Evolutionary conservation across 2,888 invertebrate species (phyloP), one percentile per base, ranked within the genome.

Genomic region (Marronus borbonicus): DNA sequence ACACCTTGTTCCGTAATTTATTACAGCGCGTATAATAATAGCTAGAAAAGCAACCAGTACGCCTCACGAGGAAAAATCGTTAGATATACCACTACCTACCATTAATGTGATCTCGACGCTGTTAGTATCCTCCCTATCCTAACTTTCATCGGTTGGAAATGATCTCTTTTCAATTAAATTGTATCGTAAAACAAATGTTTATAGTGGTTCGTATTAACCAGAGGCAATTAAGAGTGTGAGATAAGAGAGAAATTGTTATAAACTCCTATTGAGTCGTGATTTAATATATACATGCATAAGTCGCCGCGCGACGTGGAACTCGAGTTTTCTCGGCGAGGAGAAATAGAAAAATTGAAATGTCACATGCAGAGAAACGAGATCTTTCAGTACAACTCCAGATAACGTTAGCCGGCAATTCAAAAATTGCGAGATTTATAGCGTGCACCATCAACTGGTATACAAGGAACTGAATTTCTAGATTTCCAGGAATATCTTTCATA

Each of bases 141-240:
- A 58, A 75, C 78, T 78, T 78, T 78, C 78, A 78, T 78, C 75
- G 52, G 76, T 50, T 36, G 69, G 79, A 79, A 79, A 66, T 79
- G 79, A 76, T 79, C 74, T 70, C 72, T 79, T 79, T 79, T 76
- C 79, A 79, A 79, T 79, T 79, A 79, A 79, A 49, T n/a, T n/a
- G 28, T 65, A 60, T 58, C 66, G 66, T 66, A 36, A 78, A 78
- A 76, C 68, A 78, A 78, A 78, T 66, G 75, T 66, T 78, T 75
- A 75, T 75, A 66, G 78, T 52, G 36, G 55, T 66, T 31, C 55
- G 76, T 58, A 79, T 76, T 79, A 79, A 76, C 79, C 66, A 74
- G 49, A 24, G n/a, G 69, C 79, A 79, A 79, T 79, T 79, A 79
- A 79, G 76, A 76, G 76, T 74, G 72, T 24, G 55, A 79, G 79